Evolutionary conservation across 2,888 invertebrate genomes (phyloP), one percentile per base, ranked within the genome.

Genomic region (Lissocephala sabroskyi): DNA sequence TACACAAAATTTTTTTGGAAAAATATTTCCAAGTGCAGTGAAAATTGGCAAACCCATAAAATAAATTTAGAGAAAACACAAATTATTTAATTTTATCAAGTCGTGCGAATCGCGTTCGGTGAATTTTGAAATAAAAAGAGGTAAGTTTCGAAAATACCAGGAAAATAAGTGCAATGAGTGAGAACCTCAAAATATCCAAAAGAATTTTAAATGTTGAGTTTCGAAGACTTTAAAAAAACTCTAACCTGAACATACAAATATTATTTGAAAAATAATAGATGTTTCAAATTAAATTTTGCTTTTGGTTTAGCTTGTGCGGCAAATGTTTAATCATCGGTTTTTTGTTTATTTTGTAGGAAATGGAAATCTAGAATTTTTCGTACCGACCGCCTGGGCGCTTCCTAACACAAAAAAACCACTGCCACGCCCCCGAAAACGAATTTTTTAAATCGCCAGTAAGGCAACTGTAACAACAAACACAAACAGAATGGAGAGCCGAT

Each of bases 131-230:
- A 47, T 10, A 26, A n/a, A 16, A 47, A 45, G 39, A 53, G 52
- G 63, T 65, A 65, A 65, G 57, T 60, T 39, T n/a, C 26, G 16
- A 32, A 11, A 32, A 32, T 32, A n/a, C 9, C 1, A 19, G 11
- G 26, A 2, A 14, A 40, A n/a, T n/a, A n/a, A n/a, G n/a, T n/a
- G n/a, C n/a, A n/a, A n/a, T n/a, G n/a, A n/a, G n/a, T n/a, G n/a
- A n/a, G n/a, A n/a, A n/a, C n/a, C n/a, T n/a, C n/a, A n/a, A n/a
- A n/a, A n/a, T n/a, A n/a, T n/a, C n/a, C n/a, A n/a, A n/a, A n/a
- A n/a, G n/a, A n/a, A n/a, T n/a, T n/a, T n/a, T n/a, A n/a, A n/a
- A n/a, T n/a, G n/a, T n/a, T n/a, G n/a, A n/a, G n/a, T n/a, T n/a
- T n/a, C 23, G 3, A 41, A 36, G 35, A 40, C 26, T n/a, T 6